phyloP scores from a whole-genome alignment of 1,140 invertebrate genomes.

The Brachystomella parvula region DNA sequence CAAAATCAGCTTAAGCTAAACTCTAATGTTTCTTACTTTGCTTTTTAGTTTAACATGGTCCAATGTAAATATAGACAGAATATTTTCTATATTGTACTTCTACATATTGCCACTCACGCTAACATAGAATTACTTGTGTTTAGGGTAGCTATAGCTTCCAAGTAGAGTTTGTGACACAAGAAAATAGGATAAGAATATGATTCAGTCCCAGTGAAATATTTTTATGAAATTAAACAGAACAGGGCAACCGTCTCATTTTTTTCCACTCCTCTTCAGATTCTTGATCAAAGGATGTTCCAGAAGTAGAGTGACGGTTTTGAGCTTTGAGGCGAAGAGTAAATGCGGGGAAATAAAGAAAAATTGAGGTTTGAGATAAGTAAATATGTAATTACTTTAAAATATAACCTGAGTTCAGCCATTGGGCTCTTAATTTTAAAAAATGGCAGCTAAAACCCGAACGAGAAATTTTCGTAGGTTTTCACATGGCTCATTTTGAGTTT shows the following conservation, averaged over 20 bases:
- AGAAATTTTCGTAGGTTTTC: background rate
- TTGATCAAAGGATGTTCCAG: too few species aligned
- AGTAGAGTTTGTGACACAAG: background rate
- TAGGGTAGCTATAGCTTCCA: background rate
- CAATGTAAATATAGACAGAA: background rate
- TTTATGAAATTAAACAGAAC: too few species aligned
- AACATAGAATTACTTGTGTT: background rate
- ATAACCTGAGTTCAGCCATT: background rate
- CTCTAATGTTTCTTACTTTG: background rate
- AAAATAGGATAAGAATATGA: too few species aligned
- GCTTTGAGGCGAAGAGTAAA: too few species aligned
- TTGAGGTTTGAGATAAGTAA: too few species aligned
- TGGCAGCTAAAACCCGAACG: background rate
- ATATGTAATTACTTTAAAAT: too few species aligned
- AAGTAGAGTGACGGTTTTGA: too few species aligned
- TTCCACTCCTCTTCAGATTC: too few species aligned
- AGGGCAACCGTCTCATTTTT: too few species aligned
- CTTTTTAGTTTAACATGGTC: background rate
- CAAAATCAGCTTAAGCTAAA: background rate
- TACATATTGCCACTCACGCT: background rate
- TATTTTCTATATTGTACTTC: background rate
- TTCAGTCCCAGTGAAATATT: too few species aligned
- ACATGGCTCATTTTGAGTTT: background rate
- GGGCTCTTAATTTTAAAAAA: background rate
- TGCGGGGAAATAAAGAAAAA: too few species aligned